Conservation (phyloP, 2,797 vertebrate genomes). For the Rhinoraja longicauda region DNA sequence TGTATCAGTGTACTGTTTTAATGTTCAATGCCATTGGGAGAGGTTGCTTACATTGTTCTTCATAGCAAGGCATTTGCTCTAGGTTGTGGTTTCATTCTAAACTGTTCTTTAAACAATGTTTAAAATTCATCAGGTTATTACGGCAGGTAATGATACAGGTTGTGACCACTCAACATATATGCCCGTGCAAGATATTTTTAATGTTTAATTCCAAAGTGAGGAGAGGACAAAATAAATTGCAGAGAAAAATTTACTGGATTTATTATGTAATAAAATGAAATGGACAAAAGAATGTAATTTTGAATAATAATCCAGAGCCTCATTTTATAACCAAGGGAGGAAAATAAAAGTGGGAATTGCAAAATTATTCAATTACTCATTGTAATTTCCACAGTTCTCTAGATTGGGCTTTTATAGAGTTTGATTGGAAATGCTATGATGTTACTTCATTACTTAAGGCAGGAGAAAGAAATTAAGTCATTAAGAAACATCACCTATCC, state of each 20-base stretch:
- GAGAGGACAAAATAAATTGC: not conserved
- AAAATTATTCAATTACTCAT: not conserved
- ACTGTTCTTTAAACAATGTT: too few relatives aligned
- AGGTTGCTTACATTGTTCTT: too few relatives aligned
- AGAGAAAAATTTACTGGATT: not conserved
- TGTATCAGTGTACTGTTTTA: not conserved
- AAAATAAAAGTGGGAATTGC: not conserved
- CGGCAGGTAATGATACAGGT: not conserved
- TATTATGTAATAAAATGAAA: not conserved
- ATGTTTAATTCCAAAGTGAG: not conserved
- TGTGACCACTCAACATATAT: not conserved
- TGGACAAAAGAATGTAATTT: not conserved
- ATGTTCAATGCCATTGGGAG: too few relatives aligned
- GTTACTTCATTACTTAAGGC: not conserved
- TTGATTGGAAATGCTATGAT: not conserved
- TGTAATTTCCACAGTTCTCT: not conserved
- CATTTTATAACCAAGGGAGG: not conserved
- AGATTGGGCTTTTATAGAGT: not conserved
- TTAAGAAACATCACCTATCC: too few relatives aligned
- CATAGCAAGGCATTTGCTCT: too few relatives aligned
- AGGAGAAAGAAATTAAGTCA: not conserved
- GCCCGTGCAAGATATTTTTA: not conserved
- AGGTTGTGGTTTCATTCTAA: too few relatives aligned
- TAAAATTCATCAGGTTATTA: not conserved
- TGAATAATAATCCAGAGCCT: not conserved